Evolutionary conservation across 2,888 invertebrate species (phyloP).

Genomic region (Ischnus inquisitorius): DNA sequence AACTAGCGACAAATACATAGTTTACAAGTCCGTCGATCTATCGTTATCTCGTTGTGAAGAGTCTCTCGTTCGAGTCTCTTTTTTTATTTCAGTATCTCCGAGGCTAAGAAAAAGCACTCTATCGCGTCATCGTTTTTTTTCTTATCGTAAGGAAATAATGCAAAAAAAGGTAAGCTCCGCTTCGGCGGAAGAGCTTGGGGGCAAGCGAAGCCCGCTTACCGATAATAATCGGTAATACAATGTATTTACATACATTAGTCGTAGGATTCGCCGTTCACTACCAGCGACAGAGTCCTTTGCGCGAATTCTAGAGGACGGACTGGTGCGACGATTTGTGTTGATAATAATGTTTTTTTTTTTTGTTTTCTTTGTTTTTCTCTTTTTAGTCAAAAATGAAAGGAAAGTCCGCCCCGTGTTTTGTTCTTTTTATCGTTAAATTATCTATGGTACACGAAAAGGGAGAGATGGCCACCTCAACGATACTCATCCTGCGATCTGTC

Average conservation of each 20-base stretch:
- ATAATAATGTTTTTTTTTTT: conserved; percentile 2
- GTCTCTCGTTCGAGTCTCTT: neutral
- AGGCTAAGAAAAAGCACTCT: neutral
- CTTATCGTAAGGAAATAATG: neutral
- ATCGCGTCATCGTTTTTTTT: conserved; percentile 1
- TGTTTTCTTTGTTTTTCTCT: neutral
- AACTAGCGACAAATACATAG: conserved; percentile 5
- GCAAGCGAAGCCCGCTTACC: conserved; percentile 5
- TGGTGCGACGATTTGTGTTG: conserved; percentile 22
- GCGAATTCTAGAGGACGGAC: conserved; percentile 56
- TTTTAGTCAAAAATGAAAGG: neutral
- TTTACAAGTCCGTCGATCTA: conserved; percentile 36
- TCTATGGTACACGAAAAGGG: conserved; percentile 33
- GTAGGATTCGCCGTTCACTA: conserved; percentile 42
- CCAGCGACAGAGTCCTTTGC: conserved; percentile 53
- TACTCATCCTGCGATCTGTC: conserved; percentile 81
- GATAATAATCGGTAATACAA: neutral
- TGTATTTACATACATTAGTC: conserved; percentile 33
- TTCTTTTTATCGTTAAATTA: conserved; percentile 16
- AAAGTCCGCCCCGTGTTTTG: conserved; percentile 17
- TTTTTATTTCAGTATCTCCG: neutral
- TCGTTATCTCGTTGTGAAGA: conserved; percentile 34
- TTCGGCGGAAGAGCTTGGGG: neutral
- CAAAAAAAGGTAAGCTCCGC: neutral
- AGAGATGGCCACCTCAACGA: neutral